Evolutionary conservation across 2,113 vertebrate species (phyloP).

Genomic region (Tyrannus savana): DNA sequence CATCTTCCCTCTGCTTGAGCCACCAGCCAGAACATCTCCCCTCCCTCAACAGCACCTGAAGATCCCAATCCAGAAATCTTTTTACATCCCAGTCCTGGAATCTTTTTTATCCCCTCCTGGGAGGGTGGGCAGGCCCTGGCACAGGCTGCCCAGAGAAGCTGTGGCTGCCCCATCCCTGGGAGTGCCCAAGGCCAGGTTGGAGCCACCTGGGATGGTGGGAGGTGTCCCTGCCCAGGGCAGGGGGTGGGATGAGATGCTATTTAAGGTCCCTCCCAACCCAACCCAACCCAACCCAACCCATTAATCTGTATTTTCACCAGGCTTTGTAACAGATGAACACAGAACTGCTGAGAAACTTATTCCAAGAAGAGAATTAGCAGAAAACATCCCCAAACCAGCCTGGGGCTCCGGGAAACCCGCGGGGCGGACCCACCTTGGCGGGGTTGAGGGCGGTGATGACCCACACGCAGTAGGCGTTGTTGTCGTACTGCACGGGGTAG

Average conservation of each 20-base stretch:
- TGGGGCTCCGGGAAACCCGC: no score
- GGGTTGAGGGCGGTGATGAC: constrained; percentile 91
- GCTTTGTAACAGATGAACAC: no score
- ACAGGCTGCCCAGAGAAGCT: background rate
- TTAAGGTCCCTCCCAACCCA: background rate
- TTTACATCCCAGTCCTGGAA: no score
- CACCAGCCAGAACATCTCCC: no score
- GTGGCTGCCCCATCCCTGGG: background rate
- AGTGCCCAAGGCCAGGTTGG: background rate
- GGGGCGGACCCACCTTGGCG: constrained; percentile 83
- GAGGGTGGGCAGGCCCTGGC: background rate
- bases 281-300: background rate
- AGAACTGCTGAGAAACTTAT: no score
- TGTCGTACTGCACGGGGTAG: constrained; percentile 97
- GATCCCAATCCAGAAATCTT: background rate
- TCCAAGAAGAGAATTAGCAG: no score
- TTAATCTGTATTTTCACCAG: no score
- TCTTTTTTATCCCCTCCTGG: no score
- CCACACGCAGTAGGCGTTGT: constrained; percentile 98
- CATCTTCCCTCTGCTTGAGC: background rate
- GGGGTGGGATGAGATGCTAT: background rate
- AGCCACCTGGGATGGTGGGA: fast-evolving
- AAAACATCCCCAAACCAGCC: no score
- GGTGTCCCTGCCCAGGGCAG: no score
- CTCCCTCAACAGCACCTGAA: background rate